These are phyloP conservation scores for Clarias fuscus DNA, from an alignment of 2,797 vertebrate species.

Conservation along the genomic window DNA sequence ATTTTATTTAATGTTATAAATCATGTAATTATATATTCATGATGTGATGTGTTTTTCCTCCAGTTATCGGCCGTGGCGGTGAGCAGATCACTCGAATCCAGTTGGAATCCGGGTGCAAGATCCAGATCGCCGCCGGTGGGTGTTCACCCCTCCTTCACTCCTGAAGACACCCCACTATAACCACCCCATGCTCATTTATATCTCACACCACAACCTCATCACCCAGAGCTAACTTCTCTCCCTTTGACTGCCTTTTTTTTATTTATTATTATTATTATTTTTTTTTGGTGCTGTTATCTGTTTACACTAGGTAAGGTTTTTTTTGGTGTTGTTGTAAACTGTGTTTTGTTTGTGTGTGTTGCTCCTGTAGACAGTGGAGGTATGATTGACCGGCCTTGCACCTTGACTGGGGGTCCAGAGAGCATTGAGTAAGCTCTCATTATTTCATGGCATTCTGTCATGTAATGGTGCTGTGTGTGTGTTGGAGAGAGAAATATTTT, in stretches of 20 bases:
- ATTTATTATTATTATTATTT: too few relatives aligned
- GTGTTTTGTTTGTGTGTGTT: slow-evolving; percentile 42
- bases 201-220: not conserved
- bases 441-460: slow-evolving; percentile 6
- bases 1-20: too few relatives aligned
- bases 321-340: slow-evolving; percentile 5
- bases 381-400: slow-evolving; percentile 95
- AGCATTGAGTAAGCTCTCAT: slow-evolving; percentile 92
- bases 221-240: not conserved
- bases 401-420: slow-evolving; percentile 93
- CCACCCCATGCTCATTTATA: not conserved
- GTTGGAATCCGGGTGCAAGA: slow-evolving; percentile 97
- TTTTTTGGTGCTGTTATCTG: not conserved
- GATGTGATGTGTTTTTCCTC: slow-evolving; percentile 31
- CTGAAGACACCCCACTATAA: too few relatives aligned
- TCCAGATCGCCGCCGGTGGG: slow-evolving; percentile 96
- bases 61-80: slow-evolving; percentile 98
- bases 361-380: slow-evolving; percentile 88
- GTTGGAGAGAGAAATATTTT: not conserved
- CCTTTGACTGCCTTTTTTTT: not conserved
- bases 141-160: not conserved
- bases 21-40: too few relatives aligned
- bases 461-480: not conserved
- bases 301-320: slow-evolving; percentile 7
- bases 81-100: slow-evolving; percentile 99